phyloP scores from a whole-genome alignment of 1,140 invertebrate genomes.

The Microplitis demolitor region DNA sequence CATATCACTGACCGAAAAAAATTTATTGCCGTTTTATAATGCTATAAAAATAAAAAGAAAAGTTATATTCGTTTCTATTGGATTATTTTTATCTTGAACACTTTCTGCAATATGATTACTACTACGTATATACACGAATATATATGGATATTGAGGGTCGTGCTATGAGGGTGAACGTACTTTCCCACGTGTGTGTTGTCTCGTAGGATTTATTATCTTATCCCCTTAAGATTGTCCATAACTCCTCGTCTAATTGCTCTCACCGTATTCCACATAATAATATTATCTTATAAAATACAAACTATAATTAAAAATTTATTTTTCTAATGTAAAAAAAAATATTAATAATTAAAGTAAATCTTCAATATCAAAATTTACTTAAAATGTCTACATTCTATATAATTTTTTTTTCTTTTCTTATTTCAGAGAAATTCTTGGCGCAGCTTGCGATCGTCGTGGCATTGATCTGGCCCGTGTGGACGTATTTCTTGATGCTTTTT shows the following conservation, averaged over 20 bases:
- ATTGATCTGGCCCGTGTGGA: constrained; percentile 68
- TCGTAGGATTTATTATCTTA: constrained; percentile 2
- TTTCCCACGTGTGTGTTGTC: background rate
- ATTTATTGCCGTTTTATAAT: no score
- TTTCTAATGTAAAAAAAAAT: background rate
- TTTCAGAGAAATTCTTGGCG: constrained; percentile 61
- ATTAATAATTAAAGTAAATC: background rate
- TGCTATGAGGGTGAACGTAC: constrained; percentile 1
- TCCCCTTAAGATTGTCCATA: constrained; percentile 8
- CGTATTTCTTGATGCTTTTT: constrained; percentile 70
- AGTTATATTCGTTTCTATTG: no score
- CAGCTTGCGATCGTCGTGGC: constrained; percentile 65
- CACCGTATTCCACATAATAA: background rate
- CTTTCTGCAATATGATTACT: background rate
- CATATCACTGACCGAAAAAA: no score
- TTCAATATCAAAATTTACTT: background rate
- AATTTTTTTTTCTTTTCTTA: background rate
- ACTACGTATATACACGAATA: background rate
- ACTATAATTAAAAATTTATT: background rate
- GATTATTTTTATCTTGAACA: background rate
- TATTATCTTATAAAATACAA: background rate
- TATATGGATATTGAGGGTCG: background rate
- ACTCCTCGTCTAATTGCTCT: constrained; percentile 4
- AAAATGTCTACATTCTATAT: background rate
- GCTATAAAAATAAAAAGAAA: no score